Base-by-base conservation (phyloP, 2,113 vertebrate genomes). In the Ploceus nigricollis region DNA sequence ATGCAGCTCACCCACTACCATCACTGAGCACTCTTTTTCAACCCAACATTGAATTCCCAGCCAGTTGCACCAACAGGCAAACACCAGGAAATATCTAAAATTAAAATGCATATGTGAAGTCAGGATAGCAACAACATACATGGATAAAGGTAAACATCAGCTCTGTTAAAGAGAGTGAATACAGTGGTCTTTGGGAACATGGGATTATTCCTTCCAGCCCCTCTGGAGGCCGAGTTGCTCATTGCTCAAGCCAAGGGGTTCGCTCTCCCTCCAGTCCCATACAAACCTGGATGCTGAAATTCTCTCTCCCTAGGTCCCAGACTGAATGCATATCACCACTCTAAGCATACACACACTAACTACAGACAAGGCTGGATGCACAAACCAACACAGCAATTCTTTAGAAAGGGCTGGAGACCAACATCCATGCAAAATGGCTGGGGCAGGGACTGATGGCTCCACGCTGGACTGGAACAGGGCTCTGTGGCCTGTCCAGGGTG, bases 311-410 rank as follows among this genome's bases (percentile, higher is more conserved):
- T 37, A 13, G 19, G 6, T 68, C n/a, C 12, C 42, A 53, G 19
- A 7, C 5, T 39, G 35, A 77, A 51, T 31, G 8, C 0, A 0
- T 45, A n/a, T 50, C 51, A 37, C 15, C n/a, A 13, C 16, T 22
- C 57, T 35, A 45, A 21, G 16, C 30, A 33, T 17, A 13, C 11
- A 57, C 0, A 3, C 13, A 33, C 7, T 53, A 48, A 23, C 25
- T 20, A 7, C 14, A 71, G 30, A 5, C 13, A 45, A 58, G 28
- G 15, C 6, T 88, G 45, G 9, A 27, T 47, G 9, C 48, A 56
- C 23, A 71, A 31, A 37, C 1, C 13, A 30, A 3, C 35, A 19
- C 11, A 42, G 15, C 3, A 30, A 11, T 4, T 31, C 15, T 27
- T 91, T n/a, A 63, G 11, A 24, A 17, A 48, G 25, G 13, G 17